Evolutionary conservation across 2,797 vertebrate species (phyloP).

Genomic region (Sebastes baramenuke): DNA sequence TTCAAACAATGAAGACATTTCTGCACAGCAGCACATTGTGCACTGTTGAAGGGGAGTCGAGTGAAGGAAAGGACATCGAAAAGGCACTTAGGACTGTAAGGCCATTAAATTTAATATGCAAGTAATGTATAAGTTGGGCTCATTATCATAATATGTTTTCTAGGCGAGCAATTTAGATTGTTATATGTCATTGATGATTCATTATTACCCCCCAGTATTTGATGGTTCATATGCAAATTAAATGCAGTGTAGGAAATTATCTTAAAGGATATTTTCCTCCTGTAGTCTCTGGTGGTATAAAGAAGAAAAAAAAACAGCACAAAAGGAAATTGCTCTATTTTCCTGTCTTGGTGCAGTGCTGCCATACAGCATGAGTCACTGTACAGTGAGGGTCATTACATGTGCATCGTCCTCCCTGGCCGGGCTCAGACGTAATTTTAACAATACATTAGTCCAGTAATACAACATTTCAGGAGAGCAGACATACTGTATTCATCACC

Average conservation of each 20-base stretch:
- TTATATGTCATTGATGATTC: constrained; percentile 74
- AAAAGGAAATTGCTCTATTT: constrained; percentile 58
- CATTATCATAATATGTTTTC: constrained; percentile 79
- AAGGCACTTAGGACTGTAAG: constrained; percentile 48
- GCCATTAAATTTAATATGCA: constrained; percentile 63
- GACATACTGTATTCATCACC: not conserved
- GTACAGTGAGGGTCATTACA: constrained; percentile 39
- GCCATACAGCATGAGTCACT: constrained; percentile 46
- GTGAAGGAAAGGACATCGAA: constrained; percentile 26
- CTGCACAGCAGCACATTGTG: constrained; percentile 29
- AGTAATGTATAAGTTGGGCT: constrained; percentile 65
- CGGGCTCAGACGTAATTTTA: constrained; percentile 18
- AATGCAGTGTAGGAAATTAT: constrained; percentile 58
- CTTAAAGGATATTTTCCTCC: constrained; percentile 54
- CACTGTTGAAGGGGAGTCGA: not conserved
- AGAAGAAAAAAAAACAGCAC: constrained; percentile 25
- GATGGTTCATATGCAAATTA: constrained; percentile 77
- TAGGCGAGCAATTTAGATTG: constrained; percentile 63
- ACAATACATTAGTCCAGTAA: constrained; percentile 24
- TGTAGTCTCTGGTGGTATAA: constrained; percentile 23
- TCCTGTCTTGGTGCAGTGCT: constrained; percentile 44
- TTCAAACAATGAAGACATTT: constrained; percentile 41
- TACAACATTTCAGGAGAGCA: constrained; percentile 4
- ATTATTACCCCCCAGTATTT: constrained; percentile 64
- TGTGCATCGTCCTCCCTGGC: constrained; percentile 26